A percentile compares a stretch with the other conserved stretches of the same genome.
These are phyloP conservation scores for Corythornis cristatus DNA, from an alignment of 2,113 vertebrate species.

Conservation along the genomic window DNA sequence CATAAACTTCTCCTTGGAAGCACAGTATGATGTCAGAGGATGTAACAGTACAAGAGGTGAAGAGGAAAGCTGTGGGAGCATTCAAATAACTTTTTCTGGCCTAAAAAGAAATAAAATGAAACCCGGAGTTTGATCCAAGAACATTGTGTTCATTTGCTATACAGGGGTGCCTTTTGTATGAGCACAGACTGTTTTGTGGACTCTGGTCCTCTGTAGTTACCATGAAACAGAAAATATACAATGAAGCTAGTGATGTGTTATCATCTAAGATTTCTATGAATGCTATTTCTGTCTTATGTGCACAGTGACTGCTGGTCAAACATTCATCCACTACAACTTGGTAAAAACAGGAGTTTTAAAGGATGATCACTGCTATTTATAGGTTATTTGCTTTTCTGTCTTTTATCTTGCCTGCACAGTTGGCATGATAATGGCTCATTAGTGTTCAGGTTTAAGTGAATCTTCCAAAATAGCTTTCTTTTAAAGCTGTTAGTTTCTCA, in stretches of 20 bases:
- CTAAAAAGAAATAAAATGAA: constrained; percentile 71
- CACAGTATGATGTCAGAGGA: constrained; percentile 70
- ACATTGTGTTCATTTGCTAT: constrained; percentile 76
- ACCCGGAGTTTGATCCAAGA: constrained; percentile 68
- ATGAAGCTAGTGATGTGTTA: constrained; percentile 74
- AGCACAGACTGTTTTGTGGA: constrained; percentile 73
- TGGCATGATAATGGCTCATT: constrained; percentile 8
- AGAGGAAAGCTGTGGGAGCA: constrained; percentile 75
- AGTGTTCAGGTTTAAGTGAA: constrained; percentile 23
- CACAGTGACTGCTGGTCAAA: constrained; percentile 61
- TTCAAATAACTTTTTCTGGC: constrained; percentile 73
- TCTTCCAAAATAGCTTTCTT: not conserved
- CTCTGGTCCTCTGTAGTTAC: constrained; percentile 71
- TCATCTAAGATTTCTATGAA: constrained; percentile 78
- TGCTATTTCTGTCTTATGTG: constrained; percentile 77
- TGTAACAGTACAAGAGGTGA: constrained; percentile 60
- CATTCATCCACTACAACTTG: constrained; percentile 47
- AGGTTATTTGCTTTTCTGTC: constrained; percentile 42
- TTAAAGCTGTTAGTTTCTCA: constrained; percentile 9
- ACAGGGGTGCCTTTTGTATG: constrained; percentile 72
- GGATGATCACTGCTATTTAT: constrained; percentile 55
- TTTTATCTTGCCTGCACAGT: constrained; percentile 7
- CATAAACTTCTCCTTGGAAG: constrained; percentile 68
- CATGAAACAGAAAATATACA: constrained; percentile 72
- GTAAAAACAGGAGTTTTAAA: constrained; percentile 42